phyloP scores from a whole-genome alignment of 2,888 invertebrate genomes.

The Apamea epomidion region DNA sequence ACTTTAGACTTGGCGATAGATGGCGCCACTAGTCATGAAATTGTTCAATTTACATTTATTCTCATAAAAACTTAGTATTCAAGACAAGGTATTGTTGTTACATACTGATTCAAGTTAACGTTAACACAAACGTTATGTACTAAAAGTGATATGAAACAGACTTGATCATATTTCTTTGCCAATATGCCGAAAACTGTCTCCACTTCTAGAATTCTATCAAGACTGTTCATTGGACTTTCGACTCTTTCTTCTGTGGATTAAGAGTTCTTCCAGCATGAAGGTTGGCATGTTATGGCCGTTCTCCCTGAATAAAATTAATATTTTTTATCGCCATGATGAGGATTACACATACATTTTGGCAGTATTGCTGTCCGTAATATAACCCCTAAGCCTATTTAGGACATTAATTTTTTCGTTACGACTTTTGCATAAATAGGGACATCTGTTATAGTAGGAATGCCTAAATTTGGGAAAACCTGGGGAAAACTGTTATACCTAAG shows the following conservation, averaged over 20 bases:
- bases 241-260: not conserved
- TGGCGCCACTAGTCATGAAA: slow-evolving; percentile 17
- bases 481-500: not conserved
- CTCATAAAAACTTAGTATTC: slow-evolving; percentile 16
- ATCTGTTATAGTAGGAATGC: slow-evolving; percentile 1
- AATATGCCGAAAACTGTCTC: slow-evolving; percentile 51
- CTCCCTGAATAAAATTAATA: slow-evolving; percentile 57
- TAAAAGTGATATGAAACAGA: slow-evolving; percentile 52
- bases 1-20: slow-evolving; percentile 21
- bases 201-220: slow-evolving; percentile 37
- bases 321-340: slow-evolving; percentile 58
- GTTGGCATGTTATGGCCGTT: slow-evolving; percentile 32
- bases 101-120: slow-evolving; percentile 41
- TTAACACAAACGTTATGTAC: slow-evolving; percentile 43
- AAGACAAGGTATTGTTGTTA: slow-evolving; percentile 28
- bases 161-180: slow-evolving; percentile 56
- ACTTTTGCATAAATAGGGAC: slow-evolving; percentile 35
- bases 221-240: slow-evolving; percentile 15
- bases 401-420: slow-evolving; percentile 38
- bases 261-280: slow-evolving; percentile 20
- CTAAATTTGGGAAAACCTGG: not conserved
- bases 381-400: slow-evolving; percentile 47
- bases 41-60: slow-evolving; percentile 11
- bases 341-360: slow-evolving; percentile 59
- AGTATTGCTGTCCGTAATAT: slow-evolving; percentile 48